Conservation (phyloP, 2,888 invertebrate species). For the Congeria kusceri region DNA sequence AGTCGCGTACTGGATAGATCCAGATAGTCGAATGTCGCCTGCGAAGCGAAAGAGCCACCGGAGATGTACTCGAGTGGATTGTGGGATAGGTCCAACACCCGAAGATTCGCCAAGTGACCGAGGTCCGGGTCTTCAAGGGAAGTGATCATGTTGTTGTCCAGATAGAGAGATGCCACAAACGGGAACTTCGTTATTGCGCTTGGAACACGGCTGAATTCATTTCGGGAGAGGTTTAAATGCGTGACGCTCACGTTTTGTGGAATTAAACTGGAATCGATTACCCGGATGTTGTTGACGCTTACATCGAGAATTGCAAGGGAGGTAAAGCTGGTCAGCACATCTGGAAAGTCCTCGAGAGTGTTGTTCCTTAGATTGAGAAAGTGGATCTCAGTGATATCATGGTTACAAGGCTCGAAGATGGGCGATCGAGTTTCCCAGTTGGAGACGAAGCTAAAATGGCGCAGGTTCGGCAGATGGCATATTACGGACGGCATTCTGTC, state of each 20-base stretch:
- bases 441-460: conserved; percentile 9
- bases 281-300: conserved; percentile 23
- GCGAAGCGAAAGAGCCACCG: background rate
- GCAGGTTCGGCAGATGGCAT: conserved; percentile 26
- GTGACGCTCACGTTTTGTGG: conserved; percentile 8
- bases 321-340: conserved; percentile 21
- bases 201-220: conserved; percentile 20
- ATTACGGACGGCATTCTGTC: conserved; percentile 28
- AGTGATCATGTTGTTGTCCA: conserved; percentile 23
- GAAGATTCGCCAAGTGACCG: conserved; percentile 17
- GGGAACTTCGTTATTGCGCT: conserved; percentile 22
- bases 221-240: conserved; percentile 33
- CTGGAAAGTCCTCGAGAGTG: conserved; percentile 26
- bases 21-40: background rate
- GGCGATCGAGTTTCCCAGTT: conserved; percentile 26
- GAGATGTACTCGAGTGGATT: conserved; percentile 35
- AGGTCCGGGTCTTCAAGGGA: conserved; percentile 30
- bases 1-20: conserved; percentile 16
- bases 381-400: conserved; percentile 14
- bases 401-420: conserved; percentile 33
- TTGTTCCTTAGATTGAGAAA: conserved; percentile 22
- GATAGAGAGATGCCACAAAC: conserved; percentile 11
- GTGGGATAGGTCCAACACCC: conserved; percentile 13
- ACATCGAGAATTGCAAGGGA: conserved; percentile 25
- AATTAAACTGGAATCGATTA: conserved; percentile 15